These are phyloP conservation scores for Montipora cactus DNA, from an alignment of 64 coral and sea anemone species.

Conservation along the genomic window DNA sequence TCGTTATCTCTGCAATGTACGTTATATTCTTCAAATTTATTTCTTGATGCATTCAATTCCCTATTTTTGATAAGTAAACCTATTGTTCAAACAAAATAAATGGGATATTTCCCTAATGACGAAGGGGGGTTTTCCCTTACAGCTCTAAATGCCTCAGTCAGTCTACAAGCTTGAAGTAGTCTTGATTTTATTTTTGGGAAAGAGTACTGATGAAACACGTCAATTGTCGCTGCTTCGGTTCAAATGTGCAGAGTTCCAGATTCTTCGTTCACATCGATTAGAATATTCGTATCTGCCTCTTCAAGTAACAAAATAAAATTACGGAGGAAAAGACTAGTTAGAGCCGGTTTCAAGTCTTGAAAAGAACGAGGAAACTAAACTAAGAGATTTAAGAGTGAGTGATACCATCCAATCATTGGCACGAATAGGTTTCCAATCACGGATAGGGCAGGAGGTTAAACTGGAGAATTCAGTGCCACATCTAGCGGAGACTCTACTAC, in stretches of 20 bases:
- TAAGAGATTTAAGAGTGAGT: too few species aligned
- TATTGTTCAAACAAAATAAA: background rate
- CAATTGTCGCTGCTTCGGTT: background rate
- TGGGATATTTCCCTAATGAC: background rate
- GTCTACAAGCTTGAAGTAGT: too few species aligned
- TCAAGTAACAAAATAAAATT: too few species aligned
- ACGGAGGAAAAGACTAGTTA: background rate
- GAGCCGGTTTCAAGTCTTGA: background rate
- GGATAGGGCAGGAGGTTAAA: too few species aligned
- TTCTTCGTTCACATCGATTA: too few species aligned
- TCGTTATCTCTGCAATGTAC: background rate
- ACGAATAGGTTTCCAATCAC: background rate
- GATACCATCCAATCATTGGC: background rate
- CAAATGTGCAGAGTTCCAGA: too few species aligned
- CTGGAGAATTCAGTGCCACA: too few species aligned
- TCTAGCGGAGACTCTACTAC: too few species aligned
- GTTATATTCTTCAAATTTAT: background rate
- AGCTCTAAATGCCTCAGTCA: background rate
- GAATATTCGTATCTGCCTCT: too few species aligned
- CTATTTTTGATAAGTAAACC: background rate
- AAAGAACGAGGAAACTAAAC: background rate
- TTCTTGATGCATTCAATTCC: background rate
- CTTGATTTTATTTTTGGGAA: too few species aligned
- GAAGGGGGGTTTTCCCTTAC: background rate
- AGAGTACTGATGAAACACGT: too few species aligned